Percentiles rank a stretch among this genome's conserved stretches.
These are phyloP conservation scores for Dromas ardeola DNA, from an alignment of 2,113 vertebrate genomes.

Conservation along the genomic window DNA sequence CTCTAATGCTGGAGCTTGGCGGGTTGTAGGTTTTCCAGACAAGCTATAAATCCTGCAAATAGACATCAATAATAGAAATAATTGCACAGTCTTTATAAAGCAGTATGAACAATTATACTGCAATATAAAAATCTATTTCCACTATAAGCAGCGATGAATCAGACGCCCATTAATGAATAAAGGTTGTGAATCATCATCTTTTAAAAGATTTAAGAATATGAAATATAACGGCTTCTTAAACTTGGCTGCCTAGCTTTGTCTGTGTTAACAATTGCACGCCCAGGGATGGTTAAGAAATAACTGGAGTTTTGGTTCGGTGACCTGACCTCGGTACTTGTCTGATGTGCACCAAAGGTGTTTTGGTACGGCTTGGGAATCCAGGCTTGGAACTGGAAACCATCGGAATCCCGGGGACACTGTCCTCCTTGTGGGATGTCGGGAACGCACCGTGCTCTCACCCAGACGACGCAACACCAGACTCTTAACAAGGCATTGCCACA, in stretches of 20 bases:
- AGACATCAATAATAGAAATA: constrained; percentile 27
- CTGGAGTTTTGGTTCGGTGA: not conserved
- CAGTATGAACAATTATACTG: constrained; percentile 7
- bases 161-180: constrained; percentile 36
- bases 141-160: not conserved
- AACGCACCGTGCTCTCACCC: not conserved
- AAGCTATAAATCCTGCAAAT: not conserved
- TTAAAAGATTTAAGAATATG: not conserved
- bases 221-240: not conserved
- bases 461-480: not conserved
- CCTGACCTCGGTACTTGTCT: not conserved
- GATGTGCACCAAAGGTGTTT: not conserved
- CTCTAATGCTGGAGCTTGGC: not conserved
- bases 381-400: not conserved
- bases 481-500: not conserved
- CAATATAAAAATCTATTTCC: constrained; percentile 30
- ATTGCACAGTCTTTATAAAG: constrained; percentile 31
- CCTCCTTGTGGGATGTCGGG: accelerated
- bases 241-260: not conserved
- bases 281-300: not conserved
- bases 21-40: not conserved
- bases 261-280: not conserved
- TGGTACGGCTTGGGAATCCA: not conserved
- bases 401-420: not conserved
- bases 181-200: constrained; percentile 16